Percentiles rank a stretch among this genome's conserved stretches.
phyloP scores from a whole-genome alignment of 2,888 invertebrate species.

The Apocheima hispidaria region DNA sequence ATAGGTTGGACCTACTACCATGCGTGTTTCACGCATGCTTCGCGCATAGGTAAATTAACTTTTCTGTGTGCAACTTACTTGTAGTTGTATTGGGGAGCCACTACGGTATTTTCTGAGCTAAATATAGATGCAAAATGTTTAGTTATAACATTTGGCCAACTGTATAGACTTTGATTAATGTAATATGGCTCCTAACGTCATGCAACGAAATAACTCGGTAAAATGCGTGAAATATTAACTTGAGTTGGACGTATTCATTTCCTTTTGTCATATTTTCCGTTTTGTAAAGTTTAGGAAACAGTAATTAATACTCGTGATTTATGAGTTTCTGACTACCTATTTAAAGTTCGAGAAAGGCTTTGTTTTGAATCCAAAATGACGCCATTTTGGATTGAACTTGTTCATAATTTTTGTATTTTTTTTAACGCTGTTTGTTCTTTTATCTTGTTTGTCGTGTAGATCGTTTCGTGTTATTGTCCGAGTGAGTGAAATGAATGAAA shows the following conservation, averaged over 20 bases:
- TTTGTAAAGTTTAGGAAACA: conserved; percentile 12
- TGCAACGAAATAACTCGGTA: conserved; percentile 41
- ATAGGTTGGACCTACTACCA: background rate
- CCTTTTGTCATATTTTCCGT: conserved; percentile 12
- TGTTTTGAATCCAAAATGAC: too few species aligned
- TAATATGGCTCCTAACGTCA: conserved; percentile 44
- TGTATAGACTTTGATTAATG: conserved; percentile 50
- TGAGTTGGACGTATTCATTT: conserved; percentile 13
- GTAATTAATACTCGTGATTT: conserved; percentile 17
- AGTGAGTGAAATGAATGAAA: too few species aligned
- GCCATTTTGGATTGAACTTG: background rate
- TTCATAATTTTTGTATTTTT: background rate
- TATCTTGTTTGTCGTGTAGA: background rate
- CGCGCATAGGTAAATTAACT: conserved; percentile 54
- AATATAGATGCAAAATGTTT: background rate
- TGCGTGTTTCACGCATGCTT: conserved; percentile 45
- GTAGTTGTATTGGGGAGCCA: background rate
- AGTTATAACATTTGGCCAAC: background rate
- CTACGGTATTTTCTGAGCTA: background rate
- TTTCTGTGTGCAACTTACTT: background rate
- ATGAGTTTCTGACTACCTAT: conserved; percentile 7
- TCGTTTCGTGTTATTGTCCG: too few species aligned
- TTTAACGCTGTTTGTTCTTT: background rate
- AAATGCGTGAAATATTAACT: conserved; percentile 13
- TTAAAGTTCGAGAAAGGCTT: conserved; percentile 6